phyloP scores from a whole-genome alignment of 2,797 vertebrate genomes.

The Rhinophrynus dorsalis region DNA sequence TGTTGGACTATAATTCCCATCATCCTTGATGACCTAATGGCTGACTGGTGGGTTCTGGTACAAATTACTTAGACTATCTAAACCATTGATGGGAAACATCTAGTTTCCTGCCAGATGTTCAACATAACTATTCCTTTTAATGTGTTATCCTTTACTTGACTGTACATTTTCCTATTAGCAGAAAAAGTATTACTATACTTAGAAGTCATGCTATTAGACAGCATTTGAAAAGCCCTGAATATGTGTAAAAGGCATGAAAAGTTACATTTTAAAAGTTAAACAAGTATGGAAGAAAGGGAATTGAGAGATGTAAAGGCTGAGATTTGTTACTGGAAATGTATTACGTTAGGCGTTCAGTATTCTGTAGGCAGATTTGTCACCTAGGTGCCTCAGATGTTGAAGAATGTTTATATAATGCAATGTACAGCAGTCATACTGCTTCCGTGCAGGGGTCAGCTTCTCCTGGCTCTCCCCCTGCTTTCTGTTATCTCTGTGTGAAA shows the following conservation, averaged over 20 bases:
- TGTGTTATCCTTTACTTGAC: too few relatives aligned
- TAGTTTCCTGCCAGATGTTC: too few relatives aligned
- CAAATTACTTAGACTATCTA: too few relatives aligned
- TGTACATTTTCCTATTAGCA: too few relatives aligned
- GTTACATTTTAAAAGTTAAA: background rate
- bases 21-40: too few relatives aligned
- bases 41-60: too few relatives aligned
- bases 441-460: slow-evolving; percentile 30
- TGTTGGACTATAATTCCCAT: too few relatives aligned
- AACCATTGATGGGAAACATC: too few relatives aligned
- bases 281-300: background rate
- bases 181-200: too few relatives aligned
- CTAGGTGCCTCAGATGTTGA: slow-evolving; percentile 12
- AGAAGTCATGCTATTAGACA: too few relatives aligned
- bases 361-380: slow-evolving; percentile 37
- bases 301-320: background rate
- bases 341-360: slow-evolving; percentile 31
- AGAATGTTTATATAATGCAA: slow-evolving; percentile 2
- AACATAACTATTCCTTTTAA: too few relatives aligned
- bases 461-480: slow-evolving; percentile 48
- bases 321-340: slow-evolving; percentile 1
- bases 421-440: slow-evolving; percentile 32
- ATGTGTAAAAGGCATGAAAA: background rate
- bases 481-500: slow-evolving; percentile 65
- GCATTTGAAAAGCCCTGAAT: slow-evolving; percentile 5